Conservation (phyloP, 2,888 invertebrate species). For the Gastrophysa polygoni region DNA sequence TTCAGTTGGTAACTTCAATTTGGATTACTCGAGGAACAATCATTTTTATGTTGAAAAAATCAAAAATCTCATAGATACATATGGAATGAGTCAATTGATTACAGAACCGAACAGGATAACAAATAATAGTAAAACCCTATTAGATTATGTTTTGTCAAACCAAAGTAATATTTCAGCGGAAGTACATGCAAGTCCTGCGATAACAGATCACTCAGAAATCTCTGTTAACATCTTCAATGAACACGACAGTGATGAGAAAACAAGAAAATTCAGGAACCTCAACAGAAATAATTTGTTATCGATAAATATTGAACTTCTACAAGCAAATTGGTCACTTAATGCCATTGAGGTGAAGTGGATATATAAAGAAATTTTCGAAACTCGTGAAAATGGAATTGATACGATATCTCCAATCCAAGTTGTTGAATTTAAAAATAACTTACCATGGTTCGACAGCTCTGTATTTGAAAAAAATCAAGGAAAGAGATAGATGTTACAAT, state of each 20-base stretch:
- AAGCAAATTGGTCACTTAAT: not conserved
- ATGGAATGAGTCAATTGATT: not conserved
- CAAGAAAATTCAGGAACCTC: constrained; percentile 7
- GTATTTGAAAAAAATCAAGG: not conserved
- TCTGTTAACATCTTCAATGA: constrained; percentile 1
- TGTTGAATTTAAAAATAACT: constrained; percentile 3
- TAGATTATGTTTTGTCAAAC: constrained; percentile 1
- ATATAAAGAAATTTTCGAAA: constrained; percentile 5
- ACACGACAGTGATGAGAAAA: not conserved
- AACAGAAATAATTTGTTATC: constrained; percentile 1
- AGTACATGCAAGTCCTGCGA: constrained; percentile 2
- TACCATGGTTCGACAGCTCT: constrained; percentile 5
- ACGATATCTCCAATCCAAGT: constrained; percentile 5
- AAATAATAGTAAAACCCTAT: not conserved
- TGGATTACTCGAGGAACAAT: not conserved
- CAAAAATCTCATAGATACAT: not conserved
- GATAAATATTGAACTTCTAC: not conserved
- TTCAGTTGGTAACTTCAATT: not conserved
- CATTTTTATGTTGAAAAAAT: not conserved
- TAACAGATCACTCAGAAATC: constrained; percentile 1
- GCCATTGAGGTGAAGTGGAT: not conserved
- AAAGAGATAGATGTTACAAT: not conserved
- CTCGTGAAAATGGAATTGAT: constrained; percentile 2
- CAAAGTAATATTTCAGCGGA: constrained; percentile 3
- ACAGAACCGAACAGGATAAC: not conserved